Base-by-base conservation (phyloP, 2,113 vertebrate species). In the Xenopus tropicalis region DNA sequence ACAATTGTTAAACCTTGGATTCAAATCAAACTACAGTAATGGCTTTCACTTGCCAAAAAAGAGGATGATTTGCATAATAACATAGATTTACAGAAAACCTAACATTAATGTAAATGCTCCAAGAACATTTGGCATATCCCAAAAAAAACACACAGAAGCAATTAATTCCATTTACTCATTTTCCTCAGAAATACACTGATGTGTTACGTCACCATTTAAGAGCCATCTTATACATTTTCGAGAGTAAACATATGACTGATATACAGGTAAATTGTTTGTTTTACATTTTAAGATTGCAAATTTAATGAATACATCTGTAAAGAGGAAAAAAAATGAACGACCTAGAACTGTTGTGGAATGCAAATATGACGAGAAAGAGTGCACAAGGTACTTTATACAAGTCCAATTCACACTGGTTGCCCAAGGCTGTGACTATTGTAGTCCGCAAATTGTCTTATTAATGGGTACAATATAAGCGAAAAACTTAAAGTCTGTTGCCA, bases 1-100 rank as follows among this genome's bases (percentile, higher is more conserved):
- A 54, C 52, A n/a, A 54, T n/a, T 54, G 52, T 54, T 54, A 54
- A 54, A 54, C 52, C 52, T 54, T 54, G 52, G 52, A 54, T 54
- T 54, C n/a, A 54, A 54, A n/a, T 54, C 52, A 54, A 54, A 54
- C 16, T 54, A 54, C 52, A 20, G 52, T 54, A 54, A 54, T 54
- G 52, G 52, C 19, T 54, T 54, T 54, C 52, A 54, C 52, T 54
- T 54, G 52, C 52, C 52, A 54, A 19, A 54, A 54, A n/a, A 2
- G 8, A 54, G 52, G n/a, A 17, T 54, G 52, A 54, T 54, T 54
- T 54, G 52, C 52, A 54, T 54, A 20, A 54, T 54, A n/a, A n/a
- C 52, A 54, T 20, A 54, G 52, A 54, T n/a, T n/a, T 17, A 54
- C 16, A 54, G 52, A 54, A 54, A 54, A 17, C 19, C 52, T 9